Conservation (phyloP, 2,113 vertebrate species). For the Pelecanoides urinatrix region DNA sequence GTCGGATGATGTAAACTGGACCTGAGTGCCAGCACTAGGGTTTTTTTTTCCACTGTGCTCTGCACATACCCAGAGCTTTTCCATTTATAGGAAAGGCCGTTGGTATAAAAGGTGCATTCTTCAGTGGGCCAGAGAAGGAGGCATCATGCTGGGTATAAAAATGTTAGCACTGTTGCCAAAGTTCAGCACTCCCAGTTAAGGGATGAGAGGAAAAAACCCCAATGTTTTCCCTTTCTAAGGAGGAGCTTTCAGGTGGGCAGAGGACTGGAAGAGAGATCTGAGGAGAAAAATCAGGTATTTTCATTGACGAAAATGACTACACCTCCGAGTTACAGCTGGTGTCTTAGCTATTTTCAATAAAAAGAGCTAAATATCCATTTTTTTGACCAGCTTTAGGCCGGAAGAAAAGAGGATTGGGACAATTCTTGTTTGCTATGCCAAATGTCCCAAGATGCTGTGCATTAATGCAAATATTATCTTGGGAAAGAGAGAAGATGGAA, state of each 20-base stretch:
- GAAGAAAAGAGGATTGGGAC: not conserved
- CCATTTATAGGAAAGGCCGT: slow-evolving; percentile 25
- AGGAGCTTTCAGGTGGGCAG: not conserved
- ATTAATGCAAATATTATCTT: not conserved
- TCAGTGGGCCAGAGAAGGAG: not conserved
- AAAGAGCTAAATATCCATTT: not conserved
- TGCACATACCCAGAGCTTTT: not conserved
- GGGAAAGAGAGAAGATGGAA: not conserved
- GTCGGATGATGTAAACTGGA: not conserved
- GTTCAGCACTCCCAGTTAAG: not conserved
- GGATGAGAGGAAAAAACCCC: not conserved
- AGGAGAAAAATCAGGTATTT: not conserved
- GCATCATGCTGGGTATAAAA: not conserved
- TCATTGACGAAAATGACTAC: not conserved
- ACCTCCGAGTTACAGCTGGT: not conserved
- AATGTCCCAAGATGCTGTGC: not conserved
- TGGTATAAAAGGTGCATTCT: slow-evolving; percentile 17
- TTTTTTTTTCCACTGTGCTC: not conserved
- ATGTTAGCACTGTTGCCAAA: not conserved
- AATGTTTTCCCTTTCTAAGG: not conserved
- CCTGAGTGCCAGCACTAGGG: not conserved
- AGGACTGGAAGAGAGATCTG: not conserved
- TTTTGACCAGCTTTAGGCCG: not conserved
- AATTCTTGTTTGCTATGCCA: not conserved
- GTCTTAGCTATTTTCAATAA: not conserved